A percentile compares a stretch with the other conserved stretches of the same genome.
Conservation (phyloP, 2,113 vertebrate genomes). For the Carassius carassius region DNA sequence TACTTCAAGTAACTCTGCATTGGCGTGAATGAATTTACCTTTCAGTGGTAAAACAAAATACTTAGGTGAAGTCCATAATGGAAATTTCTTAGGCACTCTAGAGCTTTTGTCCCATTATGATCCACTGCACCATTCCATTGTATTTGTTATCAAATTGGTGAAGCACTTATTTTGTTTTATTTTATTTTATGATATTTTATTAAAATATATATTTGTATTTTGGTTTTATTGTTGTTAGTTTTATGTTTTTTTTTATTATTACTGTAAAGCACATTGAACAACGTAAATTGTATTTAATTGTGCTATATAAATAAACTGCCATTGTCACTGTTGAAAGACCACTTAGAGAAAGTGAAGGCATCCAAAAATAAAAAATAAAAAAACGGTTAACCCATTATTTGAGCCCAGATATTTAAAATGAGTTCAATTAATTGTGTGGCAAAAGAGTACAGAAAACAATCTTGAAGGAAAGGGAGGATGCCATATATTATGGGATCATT, state of each 20-base stretch:
- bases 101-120: not conserved
- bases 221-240: too few species aligned
- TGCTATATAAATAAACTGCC: too few species aligned
- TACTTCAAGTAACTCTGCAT: not conserved
- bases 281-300: too few species aligned
- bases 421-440: not conserved
- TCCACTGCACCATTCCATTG: too few species aligned
- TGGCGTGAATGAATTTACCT: not conserved
- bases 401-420: not conserved
- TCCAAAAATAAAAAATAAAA: conserved; percentile 1
- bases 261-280: too few species aligned
- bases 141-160: too few species aligned
- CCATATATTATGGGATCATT: not conserved
- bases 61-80: not conserved
- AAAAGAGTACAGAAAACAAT: not conserved
- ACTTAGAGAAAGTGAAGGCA: not conserved
- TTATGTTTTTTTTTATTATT: too few species aligned
- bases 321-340: conserved; percentile 11
- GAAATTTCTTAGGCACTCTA: not conserved
- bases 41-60: not conserved
- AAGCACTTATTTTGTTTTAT: too few species aligned
- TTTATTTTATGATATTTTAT: too few species aligned
- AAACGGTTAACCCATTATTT: not conserved
- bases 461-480: not conserved
- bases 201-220: too few species aligned